These are phyloP conservation scores for Phainopepla nitens DNA, from an alignment of 2,113 vertebrate species.

Conservation along the genomic window DNA sequence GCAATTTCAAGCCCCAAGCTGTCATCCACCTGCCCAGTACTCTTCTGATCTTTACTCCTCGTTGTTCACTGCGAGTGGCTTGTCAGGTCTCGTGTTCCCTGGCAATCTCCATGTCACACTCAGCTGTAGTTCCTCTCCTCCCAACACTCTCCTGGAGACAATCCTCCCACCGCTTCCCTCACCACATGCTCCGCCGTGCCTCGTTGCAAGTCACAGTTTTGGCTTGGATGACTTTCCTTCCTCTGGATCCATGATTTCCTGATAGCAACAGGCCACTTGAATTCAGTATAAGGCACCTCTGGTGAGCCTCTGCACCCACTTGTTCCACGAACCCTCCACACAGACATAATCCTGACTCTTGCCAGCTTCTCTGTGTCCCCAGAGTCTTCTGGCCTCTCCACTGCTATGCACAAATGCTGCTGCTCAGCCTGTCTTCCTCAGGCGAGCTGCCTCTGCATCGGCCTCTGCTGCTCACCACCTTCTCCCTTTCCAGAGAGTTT, in stretches of 20 bases:
- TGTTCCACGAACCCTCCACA: background rate
- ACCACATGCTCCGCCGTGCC: background rate
- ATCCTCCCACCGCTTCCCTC: background rate
- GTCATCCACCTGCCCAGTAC: background rate
- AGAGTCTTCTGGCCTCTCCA: background rate
- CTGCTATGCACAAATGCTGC: background rate
- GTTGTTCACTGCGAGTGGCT: background rate
- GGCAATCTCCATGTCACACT: background rate
- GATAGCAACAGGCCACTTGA: background rate
- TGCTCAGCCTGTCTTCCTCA: background rate
- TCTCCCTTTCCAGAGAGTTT: background rate
- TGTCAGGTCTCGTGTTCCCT: background rate
- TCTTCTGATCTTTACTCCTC: background rate
- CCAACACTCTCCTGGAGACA: background rate
- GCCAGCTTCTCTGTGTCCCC: background rate
- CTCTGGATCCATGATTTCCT: background rate
- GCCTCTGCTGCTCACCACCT: background rate
- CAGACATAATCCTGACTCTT: background rate
- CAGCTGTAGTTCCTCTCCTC: background rate
- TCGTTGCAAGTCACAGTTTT: fast-evolving
- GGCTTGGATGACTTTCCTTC: background rate
- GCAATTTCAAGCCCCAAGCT: background rate
- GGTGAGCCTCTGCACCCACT: background rate
- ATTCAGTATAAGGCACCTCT: background rate
- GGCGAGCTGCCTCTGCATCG: background rate